A percentile compares a stretch with the other conserved stretches of the same genome.
Evolutionary conservation across 2,113 vertebrate species (phyloP).

Genomic region (Typhlomys cinereus): DNA sequence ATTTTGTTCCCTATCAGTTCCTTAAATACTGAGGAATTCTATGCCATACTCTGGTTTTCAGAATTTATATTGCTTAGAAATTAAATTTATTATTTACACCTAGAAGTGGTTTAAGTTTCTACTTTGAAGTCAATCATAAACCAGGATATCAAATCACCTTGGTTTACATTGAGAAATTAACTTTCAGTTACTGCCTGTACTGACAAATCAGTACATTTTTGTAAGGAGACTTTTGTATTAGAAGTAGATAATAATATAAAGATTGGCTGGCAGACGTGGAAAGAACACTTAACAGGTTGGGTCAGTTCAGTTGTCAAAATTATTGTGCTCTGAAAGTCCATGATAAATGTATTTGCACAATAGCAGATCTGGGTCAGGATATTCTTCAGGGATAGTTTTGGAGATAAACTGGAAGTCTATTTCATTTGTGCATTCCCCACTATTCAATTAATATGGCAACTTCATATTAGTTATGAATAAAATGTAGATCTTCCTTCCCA

Average conservation of each 20-base stretch:
- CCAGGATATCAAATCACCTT: background rate
- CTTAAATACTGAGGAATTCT: conserved; percentile 9
- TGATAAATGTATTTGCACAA: conserved; percentile 40
- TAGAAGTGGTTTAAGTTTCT: conserved; percentile 15
- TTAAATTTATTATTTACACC: conserved; percentile 54
- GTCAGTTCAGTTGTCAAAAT: conserved; percentile 30
- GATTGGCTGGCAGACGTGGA: conserved; percentile 23
- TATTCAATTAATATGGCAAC: conserved; percentile 45
- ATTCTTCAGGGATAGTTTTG: background rate
- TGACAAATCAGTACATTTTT: conserved; percentile 36
- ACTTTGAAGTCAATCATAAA: conserved; percentile 19
- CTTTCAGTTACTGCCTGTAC: background rate
- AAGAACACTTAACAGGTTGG: conserved; percentile 24
- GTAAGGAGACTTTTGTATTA: background rate
- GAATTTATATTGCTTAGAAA: conserved; percentile 43
- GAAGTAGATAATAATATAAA: conserved; percentile 54
- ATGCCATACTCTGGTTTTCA: conserved; percentile 30
- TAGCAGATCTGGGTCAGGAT: conserved; percentile 51
- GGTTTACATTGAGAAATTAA: conserved; percentile 17
- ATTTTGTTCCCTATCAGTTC: background rate
- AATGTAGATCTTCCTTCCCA: background rate
- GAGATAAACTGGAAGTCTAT: conserved; percentile 55
- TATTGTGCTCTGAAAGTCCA: conserved; percentile 6
- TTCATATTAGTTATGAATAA: conserved; percentile 10
- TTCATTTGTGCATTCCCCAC: conserved; percentile 31